Evolutionary conservation across 2,888 invertebrate genomes (phyloP), one percentile per base, ranked within the genome.

Genomic region (Fabriciana adippe): DNA sequence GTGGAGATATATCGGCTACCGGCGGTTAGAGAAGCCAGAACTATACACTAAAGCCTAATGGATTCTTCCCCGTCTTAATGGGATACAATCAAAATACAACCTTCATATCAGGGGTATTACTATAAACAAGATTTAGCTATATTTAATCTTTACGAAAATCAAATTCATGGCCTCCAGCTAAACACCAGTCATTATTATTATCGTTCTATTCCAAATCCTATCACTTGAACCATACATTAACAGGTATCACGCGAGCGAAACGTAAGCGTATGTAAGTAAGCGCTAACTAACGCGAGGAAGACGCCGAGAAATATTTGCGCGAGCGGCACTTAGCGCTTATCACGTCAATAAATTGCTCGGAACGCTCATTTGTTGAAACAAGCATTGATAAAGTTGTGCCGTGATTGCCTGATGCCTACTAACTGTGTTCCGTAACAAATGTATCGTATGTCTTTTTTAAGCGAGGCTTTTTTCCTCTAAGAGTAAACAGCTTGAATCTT

Each of bases 271-370:
- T 77, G 81, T 81, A 81, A 85, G 83, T 86, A 84, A 86, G 86
- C 84, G 86, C 84, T 87, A 88, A 89, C 87, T 88, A 88, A 87
- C 86, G 86, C 84, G 77, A 82, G 84, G 82, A 85, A 86, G 85
- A 87, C 85, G 86, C 75, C 73, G 69, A 71, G 84, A 86, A 84
- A 86, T 89, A 88, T 89, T 87, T 84, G 84, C 84, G 81, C 81
- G 77, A 83, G 83, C 80, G 82, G 84, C 87, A 87, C 85, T 89
- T 88, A 86, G 80, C 81, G 79, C 84, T 76, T 79, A 79, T 79
- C 79, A 77, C 76, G 72, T 65, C 72, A 70, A 75, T 78, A 76
- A 75, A 79, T 78, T 77, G 77, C 76, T 76, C 72, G 71, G 68
- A 75, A 75, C 76, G 77, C 76, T 78, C 74, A 73, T 77, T 77